Evolutionary conservation across 2,113 vertebrate species (phyloP).

Genomic region (Cephalopholis sonnerati): DNA sequence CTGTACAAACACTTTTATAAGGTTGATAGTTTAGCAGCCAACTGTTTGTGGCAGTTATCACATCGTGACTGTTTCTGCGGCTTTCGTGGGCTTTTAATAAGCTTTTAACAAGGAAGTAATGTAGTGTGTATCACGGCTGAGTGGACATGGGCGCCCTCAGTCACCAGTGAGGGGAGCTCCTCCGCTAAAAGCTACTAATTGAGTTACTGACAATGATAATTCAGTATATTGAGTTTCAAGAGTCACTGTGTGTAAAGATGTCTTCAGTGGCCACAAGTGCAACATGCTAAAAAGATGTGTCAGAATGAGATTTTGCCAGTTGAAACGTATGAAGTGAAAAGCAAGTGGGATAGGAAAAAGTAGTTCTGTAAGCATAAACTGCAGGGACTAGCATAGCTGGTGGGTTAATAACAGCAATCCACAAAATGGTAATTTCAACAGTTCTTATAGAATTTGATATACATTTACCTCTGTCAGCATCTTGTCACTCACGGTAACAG

Average conservation of each 20-base stretch:
- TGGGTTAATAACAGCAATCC: background rate
- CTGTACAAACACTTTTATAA: background rate
- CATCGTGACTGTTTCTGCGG: conserved; percentile 5
- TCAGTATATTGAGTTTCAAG: background rate
- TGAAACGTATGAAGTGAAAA: background rate
- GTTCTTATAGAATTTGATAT: too few relatives aligned
- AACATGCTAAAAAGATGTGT: background rate
- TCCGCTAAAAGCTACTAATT: background rate
- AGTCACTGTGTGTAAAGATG: background rate
- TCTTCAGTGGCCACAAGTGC: background rate
- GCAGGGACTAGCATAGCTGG: background rate
- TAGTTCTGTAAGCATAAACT: background rate
- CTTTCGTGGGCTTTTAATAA: conserved; percentile 8
- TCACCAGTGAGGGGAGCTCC: background rate
- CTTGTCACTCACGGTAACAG: background rate
- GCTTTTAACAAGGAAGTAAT: background rate
- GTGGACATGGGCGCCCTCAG: background rate
- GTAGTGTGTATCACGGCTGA: background rate
- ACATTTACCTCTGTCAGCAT: background rate
- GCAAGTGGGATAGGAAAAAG: background rate
- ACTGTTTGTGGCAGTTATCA: background rate
- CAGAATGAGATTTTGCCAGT: background rate
- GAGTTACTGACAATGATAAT: background rate
- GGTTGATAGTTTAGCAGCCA: background rate
- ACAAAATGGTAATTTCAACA: background rate